Conservation (phyloP, 2,113 vertebrate species). For the Actinemys pallida region DNA sequence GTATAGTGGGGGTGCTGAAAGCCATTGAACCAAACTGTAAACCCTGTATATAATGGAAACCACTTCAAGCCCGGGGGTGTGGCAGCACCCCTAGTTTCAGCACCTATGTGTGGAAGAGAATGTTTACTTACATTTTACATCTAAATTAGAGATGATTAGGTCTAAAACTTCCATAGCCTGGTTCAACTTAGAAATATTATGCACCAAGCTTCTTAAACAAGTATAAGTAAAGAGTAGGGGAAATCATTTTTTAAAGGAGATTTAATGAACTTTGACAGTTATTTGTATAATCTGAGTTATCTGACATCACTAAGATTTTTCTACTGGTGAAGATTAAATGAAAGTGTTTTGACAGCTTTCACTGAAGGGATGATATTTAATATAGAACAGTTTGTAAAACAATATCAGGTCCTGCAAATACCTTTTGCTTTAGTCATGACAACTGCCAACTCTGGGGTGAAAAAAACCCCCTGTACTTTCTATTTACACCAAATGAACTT, state of each 20-base stretch:
- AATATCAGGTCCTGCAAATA: constrained; percentile 59
- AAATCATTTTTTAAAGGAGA: constrained; percentile 62
- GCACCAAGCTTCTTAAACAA: constrained; percentile 34
- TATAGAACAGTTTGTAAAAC: constrained; percentile 76
- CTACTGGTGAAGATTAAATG: constrained; percentile 64
- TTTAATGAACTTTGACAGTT: constrained; percentile 78
- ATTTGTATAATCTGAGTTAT: constrained; percentile 80
- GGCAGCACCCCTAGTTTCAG: too few relatives aligned
- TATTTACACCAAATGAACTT: not conserved
- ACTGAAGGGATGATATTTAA: constrained; percentile 77
- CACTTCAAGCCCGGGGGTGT: too few relatives aligned
- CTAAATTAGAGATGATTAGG: not conserved
- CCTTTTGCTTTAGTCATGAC: constrained; percentile 68
- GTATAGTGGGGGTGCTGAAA: too few relatives aligned
- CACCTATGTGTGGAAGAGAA: not conserved
- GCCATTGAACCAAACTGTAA: too few relatives aligned
- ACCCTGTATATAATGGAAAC: too few relatives aligned
- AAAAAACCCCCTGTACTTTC: not conserved
- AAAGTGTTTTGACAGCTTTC: constrained; percentile 84
- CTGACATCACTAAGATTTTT: constrained; percentile 74
- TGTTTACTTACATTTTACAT: not conserved
- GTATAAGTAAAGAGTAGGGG: constrained; percentile 40
- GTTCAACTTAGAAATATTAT: not conserved
- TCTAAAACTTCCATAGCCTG: constrained; percentile 14
- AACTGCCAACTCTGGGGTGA: constrained; percentile 35